phyloP scores from a whole-genome alignment of 2,797 vertebrate species.

The Dryobates pubescens region DNA sequence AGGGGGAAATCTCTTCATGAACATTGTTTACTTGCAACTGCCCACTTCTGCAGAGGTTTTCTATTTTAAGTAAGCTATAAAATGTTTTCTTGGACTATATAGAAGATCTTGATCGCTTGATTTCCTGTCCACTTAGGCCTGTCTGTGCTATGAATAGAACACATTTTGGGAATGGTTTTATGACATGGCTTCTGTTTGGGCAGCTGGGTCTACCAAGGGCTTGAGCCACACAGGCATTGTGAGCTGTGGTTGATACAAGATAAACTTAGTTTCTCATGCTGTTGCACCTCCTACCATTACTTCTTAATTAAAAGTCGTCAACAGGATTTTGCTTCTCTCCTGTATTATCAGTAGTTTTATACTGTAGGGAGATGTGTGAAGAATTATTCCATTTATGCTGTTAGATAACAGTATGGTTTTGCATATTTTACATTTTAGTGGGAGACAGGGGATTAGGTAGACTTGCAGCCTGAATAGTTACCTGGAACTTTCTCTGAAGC shows the following conservation, averaged over 20 bases:
- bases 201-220: not conserved
- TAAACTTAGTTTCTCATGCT: not conserved
- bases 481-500: constrained; percentile 12
- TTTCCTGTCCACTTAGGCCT: constrained; percentile 27
- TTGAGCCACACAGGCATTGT: not conserved
- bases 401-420: not conserved
- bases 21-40: constrained; percentile 55
- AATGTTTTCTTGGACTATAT: constrained; percentile 44
- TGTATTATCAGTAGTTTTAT: not conserved
- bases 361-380: not conserved
- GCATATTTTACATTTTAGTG: not conserved
- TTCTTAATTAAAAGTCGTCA: not conserved
- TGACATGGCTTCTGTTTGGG: rapidly evolving
- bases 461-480: not conserved
- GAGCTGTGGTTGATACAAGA: not conserved
- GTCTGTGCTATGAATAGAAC: constrained; percentile 12
- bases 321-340: not conserved
- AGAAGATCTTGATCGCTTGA: not conserved
- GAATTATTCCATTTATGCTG: not conserved
- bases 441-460: not conserved
- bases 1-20: constrained; percentile 67
- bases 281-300: not conserved
- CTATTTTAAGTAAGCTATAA: constrained; percentile 65
- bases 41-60: constrained; percentile 14
- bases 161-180: constrained; percentile 2